phyloP scores from a whole-genome alignment of 2,113 vertebrate species.

The Amia ocellicauda region DNA sequence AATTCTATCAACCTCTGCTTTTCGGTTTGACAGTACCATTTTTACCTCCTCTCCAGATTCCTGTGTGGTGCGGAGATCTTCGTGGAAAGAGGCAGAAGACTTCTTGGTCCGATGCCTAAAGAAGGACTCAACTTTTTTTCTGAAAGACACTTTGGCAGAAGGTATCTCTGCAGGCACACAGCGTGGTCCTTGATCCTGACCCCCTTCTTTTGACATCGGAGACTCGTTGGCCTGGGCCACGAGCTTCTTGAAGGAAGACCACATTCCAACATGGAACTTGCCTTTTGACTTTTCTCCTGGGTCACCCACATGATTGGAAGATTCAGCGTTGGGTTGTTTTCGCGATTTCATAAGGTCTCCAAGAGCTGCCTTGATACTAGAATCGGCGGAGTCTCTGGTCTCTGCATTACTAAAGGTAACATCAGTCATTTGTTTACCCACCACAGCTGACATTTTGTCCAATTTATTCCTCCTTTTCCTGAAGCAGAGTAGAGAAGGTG shows the following conservation, averaged over 20 bases:
- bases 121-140: conserved; percentile 18
- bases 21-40: conserved; percentile 23
- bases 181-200: not conserved
- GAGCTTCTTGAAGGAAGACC: conserved; percentile 29
- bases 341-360: not conserved
- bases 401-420: conserved; percentile 17
- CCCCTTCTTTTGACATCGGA: conserved; percentile 3
- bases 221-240: not conserved
- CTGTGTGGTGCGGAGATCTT: conserved; percentile 16
- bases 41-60: conserved; percentile 29
- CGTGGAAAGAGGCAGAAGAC: conserved; percentile 33
- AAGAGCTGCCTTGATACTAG: not conserved
- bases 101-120: conserved; percentile 26
- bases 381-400: conserved; percentile 1
- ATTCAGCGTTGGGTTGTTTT: not conserved
- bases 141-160: not conserved
- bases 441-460: conserved; percentile 6
- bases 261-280: conserved; percentile 14
- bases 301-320: not conserved
- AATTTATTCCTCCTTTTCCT: conserved; percentile 10
- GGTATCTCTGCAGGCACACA: not conserved
- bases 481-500: conserved; percentile 32
- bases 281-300: not conserved
- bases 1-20: conserved; percentile 10
- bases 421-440: not conserved